phyloP scores from a whole-genome alignment of 2,888 invertebrate genomes.

The Phorcus lineatus region DNA sequence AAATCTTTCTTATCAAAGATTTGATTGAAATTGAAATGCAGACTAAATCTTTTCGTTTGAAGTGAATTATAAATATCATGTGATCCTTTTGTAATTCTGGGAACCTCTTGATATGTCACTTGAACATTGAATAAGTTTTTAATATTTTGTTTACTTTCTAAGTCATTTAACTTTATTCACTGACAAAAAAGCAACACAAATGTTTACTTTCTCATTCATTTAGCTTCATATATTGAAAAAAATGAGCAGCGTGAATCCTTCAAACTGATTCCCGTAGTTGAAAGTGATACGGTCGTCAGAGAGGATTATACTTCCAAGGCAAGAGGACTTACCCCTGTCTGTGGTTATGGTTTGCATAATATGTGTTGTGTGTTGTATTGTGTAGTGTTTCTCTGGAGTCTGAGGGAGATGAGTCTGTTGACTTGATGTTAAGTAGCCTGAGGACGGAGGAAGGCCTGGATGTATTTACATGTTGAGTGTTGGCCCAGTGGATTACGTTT shows the following conservation, averaged over 20 bases:
- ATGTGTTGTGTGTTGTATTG: neutral
- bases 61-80: no score
- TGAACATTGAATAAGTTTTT: no score
- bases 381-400: neutral
- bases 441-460: neutral
- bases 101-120: neutral
- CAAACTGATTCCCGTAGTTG: neutral
- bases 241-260: neutral
- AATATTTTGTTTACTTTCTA: no score
- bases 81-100: no score
- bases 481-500: neutral
- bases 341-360: constrained; percentile 6
- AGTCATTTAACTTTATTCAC: no score
- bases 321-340: neutral
- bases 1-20: no score
- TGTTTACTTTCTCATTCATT: constrained; percentile 6
- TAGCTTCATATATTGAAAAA: neutral
- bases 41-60: no score
- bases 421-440: constrained; percentile 5
- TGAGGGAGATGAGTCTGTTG: neutral
- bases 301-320: neutral
- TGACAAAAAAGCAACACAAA: no score
- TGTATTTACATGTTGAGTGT: neutral
- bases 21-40: no score
- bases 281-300: neutral